Conservation (phyloP, 2,797 vertebrate species). For the Lepilemur ruficaudatus region DNA sequence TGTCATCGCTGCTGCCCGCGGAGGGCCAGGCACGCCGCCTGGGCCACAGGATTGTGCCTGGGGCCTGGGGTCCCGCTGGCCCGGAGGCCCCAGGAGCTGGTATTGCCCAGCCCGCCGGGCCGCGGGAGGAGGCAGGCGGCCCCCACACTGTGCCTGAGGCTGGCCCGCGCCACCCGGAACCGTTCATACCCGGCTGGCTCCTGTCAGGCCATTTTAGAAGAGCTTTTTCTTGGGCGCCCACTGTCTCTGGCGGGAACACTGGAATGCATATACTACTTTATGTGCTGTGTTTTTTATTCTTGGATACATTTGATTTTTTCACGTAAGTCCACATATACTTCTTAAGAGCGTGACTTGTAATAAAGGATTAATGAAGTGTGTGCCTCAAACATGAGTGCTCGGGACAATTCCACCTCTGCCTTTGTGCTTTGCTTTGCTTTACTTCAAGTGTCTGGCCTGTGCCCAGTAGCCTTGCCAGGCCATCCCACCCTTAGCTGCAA, state of each 20-base stretch:
- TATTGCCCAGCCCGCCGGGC: conserved; percentile 66
- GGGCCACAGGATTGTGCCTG: conserved; percentile 18
- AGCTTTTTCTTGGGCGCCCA: conserved; percentile 65
- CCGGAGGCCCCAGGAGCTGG: conserved; percentile 74
- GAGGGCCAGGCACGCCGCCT: neutral
- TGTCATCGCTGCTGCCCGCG: neutral
- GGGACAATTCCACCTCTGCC: neutral
- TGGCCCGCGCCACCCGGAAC: conserved; percentile 44
- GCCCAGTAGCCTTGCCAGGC: neutral
- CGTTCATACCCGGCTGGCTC: neutral
- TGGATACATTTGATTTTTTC: conserved; percentile 90
- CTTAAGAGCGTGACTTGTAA: conserved; percentile 88
- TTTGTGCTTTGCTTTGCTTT: neutral
- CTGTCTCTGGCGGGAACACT: conserved; percentile 85
- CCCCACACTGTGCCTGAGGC: conserved; percentile 78
- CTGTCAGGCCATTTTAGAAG: conserved; percentile 60
- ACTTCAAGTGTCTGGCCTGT: neutral
- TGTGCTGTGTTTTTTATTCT: conserved; percentile 96
- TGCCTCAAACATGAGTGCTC: neutral
- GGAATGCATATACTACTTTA: conserved; percentile 93
- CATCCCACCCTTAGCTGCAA: neutral
- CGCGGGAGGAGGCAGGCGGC: conserved; percentile 47
- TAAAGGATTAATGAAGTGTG: conserved; percentile 82
- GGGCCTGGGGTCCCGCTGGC: conserved; percentile 67
- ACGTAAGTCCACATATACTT: conserved; percentile 87